These are phyloP conservation scores for Pseudopleuronectes americanus DNA, from an alignment of 2,797 vertebrate species.

Conservation along the genomic window DNA sequence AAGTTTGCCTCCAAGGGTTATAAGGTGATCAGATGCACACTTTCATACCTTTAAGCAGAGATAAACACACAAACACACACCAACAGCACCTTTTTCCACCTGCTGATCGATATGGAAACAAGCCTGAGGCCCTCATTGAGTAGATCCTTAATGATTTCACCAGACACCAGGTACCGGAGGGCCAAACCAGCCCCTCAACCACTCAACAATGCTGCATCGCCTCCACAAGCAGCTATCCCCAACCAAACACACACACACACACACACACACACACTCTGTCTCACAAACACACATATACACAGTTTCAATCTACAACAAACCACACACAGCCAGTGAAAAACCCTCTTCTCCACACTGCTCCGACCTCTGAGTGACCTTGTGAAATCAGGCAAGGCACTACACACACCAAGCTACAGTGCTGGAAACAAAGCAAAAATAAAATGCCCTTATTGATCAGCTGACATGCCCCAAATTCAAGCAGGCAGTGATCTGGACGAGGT, in stretches of 20 bases:
- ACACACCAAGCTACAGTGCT: conserved; percentile 50
- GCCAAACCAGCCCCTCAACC: conserved; percentile 73
- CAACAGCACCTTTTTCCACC: conserved; percentile 42
- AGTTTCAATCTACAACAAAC: conserved; percentile 40
- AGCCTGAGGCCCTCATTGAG: conserved; percentile 73
- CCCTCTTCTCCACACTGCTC: conserved; percentile 50
- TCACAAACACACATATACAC: conserved; percentile 14
- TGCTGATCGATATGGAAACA: conserved; percentile 65
- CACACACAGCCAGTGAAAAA: conserved; percentile 1
- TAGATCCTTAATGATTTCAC: conserved; percentile 83
- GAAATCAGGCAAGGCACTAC: conserved; percentile 69
- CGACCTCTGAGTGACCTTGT: conserved; percentile 66
- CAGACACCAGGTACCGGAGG: conserved; percentile 46
- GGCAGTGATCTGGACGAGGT: conserved; percentile 57
- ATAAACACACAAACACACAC: conserved; percentile 31
- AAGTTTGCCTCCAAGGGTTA: conserved; percentile 40
- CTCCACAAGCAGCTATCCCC: conserved; percentile 27
- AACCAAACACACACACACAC: neutral
- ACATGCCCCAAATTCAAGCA: conserved; percentile 78
- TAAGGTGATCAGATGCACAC: conserved; percentile 58
- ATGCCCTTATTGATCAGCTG: conserved; percentile 74
- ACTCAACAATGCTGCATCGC: conserved; percentile 51
- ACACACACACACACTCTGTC: too few relatives aligned
- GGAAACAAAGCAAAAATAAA: conserved; percentile 67
- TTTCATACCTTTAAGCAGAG: conserved; percentile 40